Percentiles rank a stretch among this genome's conserved stretches.
phyloP scores from a whole-genome alignment of 2,797 vertebrate genomes.

The Acrossocheilus fasciatus region DNA sequence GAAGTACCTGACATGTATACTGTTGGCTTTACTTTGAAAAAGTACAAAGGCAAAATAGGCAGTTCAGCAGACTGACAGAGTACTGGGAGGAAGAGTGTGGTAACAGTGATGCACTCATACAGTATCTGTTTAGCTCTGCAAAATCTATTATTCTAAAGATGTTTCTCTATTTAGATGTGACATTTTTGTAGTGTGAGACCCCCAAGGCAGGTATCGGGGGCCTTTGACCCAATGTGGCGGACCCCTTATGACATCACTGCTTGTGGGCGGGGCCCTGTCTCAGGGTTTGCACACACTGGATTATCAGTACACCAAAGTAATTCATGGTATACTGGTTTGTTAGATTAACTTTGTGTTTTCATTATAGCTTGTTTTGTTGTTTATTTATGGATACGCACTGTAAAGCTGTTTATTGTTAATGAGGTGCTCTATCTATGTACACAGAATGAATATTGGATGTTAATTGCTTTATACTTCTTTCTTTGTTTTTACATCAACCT shows the following conservation, averaged over 20 bases:
- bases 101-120: not conserved
- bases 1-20: not conserved
- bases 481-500: not conserved
- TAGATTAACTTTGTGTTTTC: not conserved
- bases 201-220: not conserved
- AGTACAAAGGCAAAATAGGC: not conserved
- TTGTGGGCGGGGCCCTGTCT: not conserved
- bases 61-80: slow-evolving; percentile 9
- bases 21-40: slow-evolving; percentile 5
- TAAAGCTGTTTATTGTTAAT: slow-evolving; percentile 3
- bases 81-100: not conserved
- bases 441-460: not conserved
- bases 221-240: not conserved
- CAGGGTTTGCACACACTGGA: not conserved
- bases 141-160: slow-evolving; percentile 2
- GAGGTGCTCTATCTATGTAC: not conserved
- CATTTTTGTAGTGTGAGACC: not conserved
- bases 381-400: not conserved
- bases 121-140: not conserved
- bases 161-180: not conserved
- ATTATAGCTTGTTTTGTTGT: not conserved
- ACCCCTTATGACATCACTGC: not conserved
- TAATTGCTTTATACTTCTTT: slow-evolving; percentile 8
- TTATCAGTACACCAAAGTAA: not conserved
- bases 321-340: not conserved